Base-by-base conservation (phyloP, 2,113 vertebrate species). In the Oncorhynchus mykiss region DNA sequence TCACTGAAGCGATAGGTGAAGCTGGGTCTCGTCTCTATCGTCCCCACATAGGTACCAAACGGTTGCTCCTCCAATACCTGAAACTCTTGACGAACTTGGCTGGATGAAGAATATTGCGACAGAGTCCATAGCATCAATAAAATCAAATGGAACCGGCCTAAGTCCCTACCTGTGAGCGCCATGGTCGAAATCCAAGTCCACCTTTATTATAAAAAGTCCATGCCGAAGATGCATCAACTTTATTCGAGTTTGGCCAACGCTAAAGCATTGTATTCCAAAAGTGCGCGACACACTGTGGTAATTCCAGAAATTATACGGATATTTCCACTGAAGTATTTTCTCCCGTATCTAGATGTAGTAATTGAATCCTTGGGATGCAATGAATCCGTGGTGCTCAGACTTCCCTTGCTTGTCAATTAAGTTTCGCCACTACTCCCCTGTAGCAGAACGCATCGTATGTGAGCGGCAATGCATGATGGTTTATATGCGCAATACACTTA, bases 1-100 rank as follows among this genome's bases (percentile, higher is more conserved):
- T 99, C 98, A 82, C 98, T 99, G 86, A 99, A 95, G 27, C 98
- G 94, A 90, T 99, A 99, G 51, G 95, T 96, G 91, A 99, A 99
- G 75, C 96, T 94, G 0, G 95, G 93, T 0, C 94, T 95, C 51
- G 97, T 98, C 84, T 93, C 94, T 73, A 99, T 95, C 34, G 95
- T 95, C 75, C 98, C 98, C 83, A 99, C 97, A 85, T 95, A 95
- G 14, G 96, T 97, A 74, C 96, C 96, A 0, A 96, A 64, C 0
- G 96, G 95, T 78, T 98, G 97, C 90, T 99, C 97, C 85, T 99
- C 98, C 90, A 94, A 85, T 59, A 99, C 94, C 75, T 94, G 94
- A 76, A 99, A 99, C 89, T 98, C 95, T 88, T 98, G 97, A 5
- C 97, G 95, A 77, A 95, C 94, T 86, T 97, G 96, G n/a, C 93